Evolutionary conservation across 2,888 invertebrate species (phyloP), one percentile per base, ranked within the genome.

Genomic region (Dryocosmus kuriphilus): DNA sequence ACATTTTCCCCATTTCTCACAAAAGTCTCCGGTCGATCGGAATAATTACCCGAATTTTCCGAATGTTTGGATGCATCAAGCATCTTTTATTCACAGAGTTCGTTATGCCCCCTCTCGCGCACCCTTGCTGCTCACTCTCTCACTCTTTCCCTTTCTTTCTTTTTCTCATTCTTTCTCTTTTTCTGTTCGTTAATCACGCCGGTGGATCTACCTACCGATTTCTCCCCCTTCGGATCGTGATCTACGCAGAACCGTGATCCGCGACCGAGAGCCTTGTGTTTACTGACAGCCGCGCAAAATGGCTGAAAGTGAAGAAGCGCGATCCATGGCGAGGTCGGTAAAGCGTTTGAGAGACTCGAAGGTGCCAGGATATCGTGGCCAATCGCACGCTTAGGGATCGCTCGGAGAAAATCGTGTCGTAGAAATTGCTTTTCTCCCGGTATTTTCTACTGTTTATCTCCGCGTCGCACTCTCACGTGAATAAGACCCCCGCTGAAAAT

Each of bases 161-260:
- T 61, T 27, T 74, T 73, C 74, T 75, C 71, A 67, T 3, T 74
- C 30, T 76, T 80, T 76, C 71, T 74, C 77, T 79, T 77, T 78
- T 83, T 75, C 80, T 82, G 82, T 57, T 80, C 80, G 83, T 85
- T 86, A 85, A 87, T 87, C 86, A 86, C 85, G 85, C 86, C 82
- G 84, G 82, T 84, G 84, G 82, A 86, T 86, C 85, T 86, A 84
- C 85, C 85, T 85, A 82, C 84, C 82, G 78, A 82, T 83, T 79
- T 71, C 78, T 75, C 76, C 78, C 77, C 46, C 77, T 77, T 35
- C 79, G 78, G 63, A 80, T 81, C 79, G 81, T 79, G 85, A 83
- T 82, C 81, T 81, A 81, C 79, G 78, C 79, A 82, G 80, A 81
- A 81, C 77, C 80, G 78, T 81, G 83, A 83, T 85, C 81, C 81